These are phyloP conservation scores for Callaeas wilsoni DNA, from an alignment of 2,113 vertebrate genomes.

Conservation along the genomic window DNA sequence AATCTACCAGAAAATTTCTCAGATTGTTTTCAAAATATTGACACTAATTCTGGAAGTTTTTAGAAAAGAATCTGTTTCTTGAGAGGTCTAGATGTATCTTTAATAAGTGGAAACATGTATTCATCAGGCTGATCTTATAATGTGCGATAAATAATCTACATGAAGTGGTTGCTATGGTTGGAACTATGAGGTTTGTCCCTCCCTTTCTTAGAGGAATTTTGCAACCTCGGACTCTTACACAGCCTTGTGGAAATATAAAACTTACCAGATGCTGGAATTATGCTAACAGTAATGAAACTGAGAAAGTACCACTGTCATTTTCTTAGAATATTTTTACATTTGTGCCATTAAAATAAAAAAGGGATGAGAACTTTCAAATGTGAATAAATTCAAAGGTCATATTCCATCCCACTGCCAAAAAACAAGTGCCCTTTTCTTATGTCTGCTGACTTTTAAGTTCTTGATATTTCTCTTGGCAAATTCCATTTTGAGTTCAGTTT, in stretches of 20 bases:
- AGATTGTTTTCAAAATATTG: neutral
- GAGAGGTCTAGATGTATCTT: neutral
- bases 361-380: neutral
- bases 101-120: neutral
- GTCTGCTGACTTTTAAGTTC: slow-evolving; percentile 37
- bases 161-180: neutral
- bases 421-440: slow-evolving; percentile 6
- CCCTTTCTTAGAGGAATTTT: neutral
- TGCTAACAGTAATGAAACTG: neutral
- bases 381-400: slow-evolving; percentile 31
- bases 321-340: neutral
- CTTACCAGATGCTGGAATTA: neutral
- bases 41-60: neutral
- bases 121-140: neutral
- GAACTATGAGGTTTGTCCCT: neutral
- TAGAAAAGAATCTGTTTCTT: neutral
- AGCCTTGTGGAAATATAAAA: neutral
- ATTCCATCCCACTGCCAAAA: neutral
- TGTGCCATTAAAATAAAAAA: neutral
- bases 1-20: neutral
- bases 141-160: neutral
- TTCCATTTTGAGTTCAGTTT: neutral
- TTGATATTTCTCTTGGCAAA: slow-evolving; percentile 40
- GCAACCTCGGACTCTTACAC: neutral
- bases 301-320: neutral